Evolutionary conservation across 2,888 invertebrate genomes (phyloP).

Genomic region (Heteromyza rotundicornis): DNA sequence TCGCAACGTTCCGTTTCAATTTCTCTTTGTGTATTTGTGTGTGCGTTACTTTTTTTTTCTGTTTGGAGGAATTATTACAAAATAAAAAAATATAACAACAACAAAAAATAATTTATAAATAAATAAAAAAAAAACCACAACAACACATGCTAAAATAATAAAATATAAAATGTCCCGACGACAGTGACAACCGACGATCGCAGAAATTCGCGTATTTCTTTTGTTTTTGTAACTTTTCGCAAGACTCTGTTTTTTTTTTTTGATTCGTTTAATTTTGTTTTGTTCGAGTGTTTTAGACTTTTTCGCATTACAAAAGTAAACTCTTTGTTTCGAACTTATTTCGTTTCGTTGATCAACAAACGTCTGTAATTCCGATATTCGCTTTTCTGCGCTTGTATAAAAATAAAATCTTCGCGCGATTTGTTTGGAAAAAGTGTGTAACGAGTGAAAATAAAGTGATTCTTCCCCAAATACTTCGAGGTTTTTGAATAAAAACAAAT

Average conservation of each 20-base stretch:
- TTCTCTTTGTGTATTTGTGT: neutral
- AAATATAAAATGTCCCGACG: neutral
- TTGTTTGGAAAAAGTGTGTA: too few relatives aligned
- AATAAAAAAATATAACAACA: neutral
- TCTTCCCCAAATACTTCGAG: too few relatives aligned
- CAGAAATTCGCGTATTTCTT: neutral
- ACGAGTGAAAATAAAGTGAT: too few relatives aligned
- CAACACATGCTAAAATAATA: neutral
- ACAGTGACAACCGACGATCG: neutral
- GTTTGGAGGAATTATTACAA: too few relatives aligned
- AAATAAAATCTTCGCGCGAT: too few relatives aligned
- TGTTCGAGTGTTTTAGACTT: neutral
- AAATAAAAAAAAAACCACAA: neutral
- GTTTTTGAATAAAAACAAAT: too few relatives aligned
- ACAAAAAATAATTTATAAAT: neutral
- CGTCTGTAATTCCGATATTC: neutral
- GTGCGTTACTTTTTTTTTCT: neutral
- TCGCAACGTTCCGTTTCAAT: neutral
- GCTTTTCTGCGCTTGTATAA: too few relatives aligned
- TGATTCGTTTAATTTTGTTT: neutral
- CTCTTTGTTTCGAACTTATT: neutral
- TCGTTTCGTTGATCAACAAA: neutral
- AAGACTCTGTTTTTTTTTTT: neutral
- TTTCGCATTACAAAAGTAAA: too few relatives aligned
- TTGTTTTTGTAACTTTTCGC: neutral